phyloP scores from a whole-genome alignment of 1,140 invertebrate genomes.

The Whitmania pigra region DNA sequence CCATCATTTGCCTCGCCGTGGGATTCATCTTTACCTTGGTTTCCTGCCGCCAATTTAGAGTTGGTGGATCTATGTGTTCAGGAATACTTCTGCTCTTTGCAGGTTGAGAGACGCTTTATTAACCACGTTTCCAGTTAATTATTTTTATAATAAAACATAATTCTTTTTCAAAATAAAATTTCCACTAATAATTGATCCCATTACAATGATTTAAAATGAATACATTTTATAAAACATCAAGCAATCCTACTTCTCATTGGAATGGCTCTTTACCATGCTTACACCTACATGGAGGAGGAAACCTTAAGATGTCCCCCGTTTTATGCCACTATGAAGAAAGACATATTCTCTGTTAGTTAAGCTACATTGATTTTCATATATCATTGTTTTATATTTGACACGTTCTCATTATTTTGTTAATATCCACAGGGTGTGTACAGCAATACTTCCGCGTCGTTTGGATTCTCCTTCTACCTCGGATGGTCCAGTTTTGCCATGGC shows the following conservation, averaged over 20 bases:
- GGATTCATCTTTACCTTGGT: background rate
- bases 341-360: background rate
- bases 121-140: too few species aligned
- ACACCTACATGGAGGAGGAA: slow-evolving; percentile 11
- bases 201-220: too few species aligned
- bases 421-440: background rate
- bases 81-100: background rate
- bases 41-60: background rate
- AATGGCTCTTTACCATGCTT: background rate
- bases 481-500: background rate
- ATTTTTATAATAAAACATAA: too few species aligned
- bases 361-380: background rate
- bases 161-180: too few species aligned
- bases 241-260: slow-evolving; percentile 5
- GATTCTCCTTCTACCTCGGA: slow-evolving; percentile 6
- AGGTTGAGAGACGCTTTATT: too few species aligned
- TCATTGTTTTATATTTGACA: background rate
- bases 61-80: background rate
- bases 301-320: background rate
- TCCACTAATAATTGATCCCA: too few species aligned
- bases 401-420: background rate
- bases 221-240: background rate
- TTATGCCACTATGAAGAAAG: slow-evolving; percentile 8
- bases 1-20: background rate
- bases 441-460: background rate